A percentile compares a stretch with the other conserved stretches of the same genome.
These are phyloP conservation scores for Natator depressus DNA, from an alignment of 2,113 vertebrate genomes.

Conservation along the genomic window DNA sequence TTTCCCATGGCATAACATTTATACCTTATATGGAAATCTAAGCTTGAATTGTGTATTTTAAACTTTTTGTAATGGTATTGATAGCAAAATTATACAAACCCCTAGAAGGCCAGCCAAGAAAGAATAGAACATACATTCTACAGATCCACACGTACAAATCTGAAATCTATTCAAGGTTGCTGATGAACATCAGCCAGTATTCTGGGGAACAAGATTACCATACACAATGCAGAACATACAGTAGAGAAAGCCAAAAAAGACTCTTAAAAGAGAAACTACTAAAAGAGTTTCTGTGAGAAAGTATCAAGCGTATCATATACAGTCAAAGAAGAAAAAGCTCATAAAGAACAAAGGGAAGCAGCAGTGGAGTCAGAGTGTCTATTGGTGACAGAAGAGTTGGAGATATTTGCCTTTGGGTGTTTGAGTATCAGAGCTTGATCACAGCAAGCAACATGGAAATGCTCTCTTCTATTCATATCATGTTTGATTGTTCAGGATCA, in stretches of 20 bases:
- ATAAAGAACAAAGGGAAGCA: neutral
- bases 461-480: neutral
- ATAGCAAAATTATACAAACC: neutral
- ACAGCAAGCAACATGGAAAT: neutral
- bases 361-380: neutral
- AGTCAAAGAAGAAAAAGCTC: neutral
- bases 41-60: neutral
- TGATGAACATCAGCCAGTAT: neutral
- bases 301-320: neutral
- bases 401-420: neutral
- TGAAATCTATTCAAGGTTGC: neutral
- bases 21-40: constrained; percentile 23
- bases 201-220: neutral
- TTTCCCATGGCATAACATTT: neutral
- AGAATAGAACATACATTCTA: neutral
- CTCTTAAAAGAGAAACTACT: neutral
- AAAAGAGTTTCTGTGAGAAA: neutral
- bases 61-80: neutral
- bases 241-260: neutral
- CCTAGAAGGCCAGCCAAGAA: neutral
- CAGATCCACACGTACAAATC: neutral
- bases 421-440: neutral
- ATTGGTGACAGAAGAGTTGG: neutral
- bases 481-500: neutral
- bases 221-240: neutral